These are phyloP conservation scores for Macropus fuliginosus DNA, from an alignment of 2,797 vertebrate species.

Conservation along the genomic window DNA sequence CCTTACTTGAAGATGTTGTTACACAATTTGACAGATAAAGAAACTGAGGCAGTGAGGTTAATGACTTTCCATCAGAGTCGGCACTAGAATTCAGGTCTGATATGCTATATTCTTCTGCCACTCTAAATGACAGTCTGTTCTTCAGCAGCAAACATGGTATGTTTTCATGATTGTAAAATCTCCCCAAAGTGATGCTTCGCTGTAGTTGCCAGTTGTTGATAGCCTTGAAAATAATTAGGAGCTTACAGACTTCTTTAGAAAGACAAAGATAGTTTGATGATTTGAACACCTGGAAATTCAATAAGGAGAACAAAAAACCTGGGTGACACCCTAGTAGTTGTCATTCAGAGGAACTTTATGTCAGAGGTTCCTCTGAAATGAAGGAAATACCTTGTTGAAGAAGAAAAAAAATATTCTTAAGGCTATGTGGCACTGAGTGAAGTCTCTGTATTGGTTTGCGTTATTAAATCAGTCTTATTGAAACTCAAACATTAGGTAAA, in stretches of 20 bases:
- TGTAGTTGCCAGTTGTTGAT: neutral
- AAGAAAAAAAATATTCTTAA: neutral
- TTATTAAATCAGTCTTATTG: slow-evolving; percentile 15
- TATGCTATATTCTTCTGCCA: neutral
- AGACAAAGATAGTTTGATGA: neutral
- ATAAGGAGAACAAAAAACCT: neutral
- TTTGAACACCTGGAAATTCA: neutral
- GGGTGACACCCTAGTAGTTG: neutral
- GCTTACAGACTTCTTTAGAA: slow-evolving; percentile 3
- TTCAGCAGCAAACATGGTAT: slow-evolving; percentile 15
- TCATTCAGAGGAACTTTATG: neutral
- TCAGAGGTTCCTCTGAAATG: slow-evolving; percentile 25
- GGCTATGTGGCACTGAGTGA: slow-evolving; percentile 16
- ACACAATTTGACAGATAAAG: slow-evolving; percentile 8
- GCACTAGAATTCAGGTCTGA: neutral
- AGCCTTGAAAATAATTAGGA: slow-evolving; percentile 36
- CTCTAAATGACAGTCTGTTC: slow-evolving; percentile 16
- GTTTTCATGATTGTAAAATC: slow-evolving; percentile 29
- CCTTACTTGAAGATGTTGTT: slow-evolving; percentile 22
- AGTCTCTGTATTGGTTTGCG: neutral
- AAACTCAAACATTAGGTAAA: neutral
- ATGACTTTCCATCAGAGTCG: neutral
- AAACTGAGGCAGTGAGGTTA: neutral
- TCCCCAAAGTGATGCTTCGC: neutral
- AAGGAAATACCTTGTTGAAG: neutral